Evolutionary conservation across 2,797 vertebrate genomes (phyloP).

Genomic region (Mustela erminea): DNA sequence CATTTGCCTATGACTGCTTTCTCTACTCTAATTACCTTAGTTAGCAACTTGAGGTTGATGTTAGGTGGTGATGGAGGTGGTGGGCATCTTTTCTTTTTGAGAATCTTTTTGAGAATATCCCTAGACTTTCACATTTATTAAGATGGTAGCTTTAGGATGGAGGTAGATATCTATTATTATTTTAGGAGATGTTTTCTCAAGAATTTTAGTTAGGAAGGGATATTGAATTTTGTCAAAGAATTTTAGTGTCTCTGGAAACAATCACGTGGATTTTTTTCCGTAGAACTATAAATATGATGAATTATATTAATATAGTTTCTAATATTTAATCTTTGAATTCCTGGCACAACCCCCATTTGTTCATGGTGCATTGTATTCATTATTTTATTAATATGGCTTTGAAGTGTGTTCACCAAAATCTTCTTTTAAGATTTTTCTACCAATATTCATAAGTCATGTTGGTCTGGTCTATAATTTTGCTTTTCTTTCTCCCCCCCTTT

Average conservation of each 20-base stretch:
- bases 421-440: background rate
- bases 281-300: background rate
- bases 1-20: background rate
- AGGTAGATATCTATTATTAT: background rate
- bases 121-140: background rate
- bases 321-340: slow-evolving; percentile 44
- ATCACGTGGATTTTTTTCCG: background rate
- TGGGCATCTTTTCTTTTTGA: too few species aligned
- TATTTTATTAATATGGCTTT: slow-evolving; percentile 8
- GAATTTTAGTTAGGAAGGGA: background rate
- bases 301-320: background rate
- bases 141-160: background rate
- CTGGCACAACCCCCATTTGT: background rate
- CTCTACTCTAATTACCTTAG: background rate
- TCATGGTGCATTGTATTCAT: background rate
- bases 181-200: background rate
- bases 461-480: background rate
- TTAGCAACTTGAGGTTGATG: background rate
- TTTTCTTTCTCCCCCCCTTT: background rate
- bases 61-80: accelerated
- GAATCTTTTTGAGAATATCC: background rate
- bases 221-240: background rate
- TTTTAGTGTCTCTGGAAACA: background rate
- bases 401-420: background rate
- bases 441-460: background rate